These are phyloP conservation scores for honey bee (Apis mellifera) DNA, from an alignment of 1,140 invertebrate genomes.

Conservation along the genomic window DNA sequence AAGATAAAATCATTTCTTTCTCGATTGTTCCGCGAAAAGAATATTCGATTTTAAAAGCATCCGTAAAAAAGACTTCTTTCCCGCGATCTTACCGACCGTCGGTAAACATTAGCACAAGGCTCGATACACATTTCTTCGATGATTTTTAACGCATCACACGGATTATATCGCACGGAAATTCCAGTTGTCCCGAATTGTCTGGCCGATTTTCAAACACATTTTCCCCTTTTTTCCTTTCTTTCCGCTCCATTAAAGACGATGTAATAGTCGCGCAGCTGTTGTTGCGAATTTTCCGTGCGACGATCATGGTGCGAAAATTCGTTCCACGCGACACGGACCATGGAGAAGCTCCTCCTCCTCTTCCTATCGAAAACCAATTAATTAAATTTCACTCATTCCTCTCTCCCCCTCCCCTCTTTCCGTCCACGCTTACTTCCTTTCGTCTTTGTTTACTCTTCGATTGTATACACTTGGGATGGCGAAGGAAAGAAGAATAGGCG, in stretches of 20 bases:
- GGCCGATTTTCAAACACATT: constrained; percentile 7
- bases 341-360: not conserved
- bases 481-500: no score
- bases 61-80: constrained; percentile 31
- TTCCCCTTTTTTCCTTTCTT: constrained; percentile 16
- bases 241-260: constrained; percentile 51
- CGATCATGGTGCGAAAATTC: not conserved
- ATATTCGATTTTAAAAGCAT: constrained; percentile 52
- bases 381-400: constrained; percentile 21
- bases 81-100: constrained; percentile 34
- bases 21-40: not conserved
- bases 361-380: constrained; percentile 47
- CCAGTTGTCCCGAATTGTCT: constrained; percentile 29
- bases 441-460: no score
- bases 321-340: not conserved
- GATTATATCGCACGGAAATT: constrained; percentile 48
- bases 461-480: no score
- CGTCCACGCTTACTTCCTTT: no score
- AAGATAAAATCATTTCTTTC: no score
- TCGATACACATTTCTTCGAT: constrained; percentile 46
- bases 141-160: constrained; percentile 62
- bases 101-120: constrained; percentile 41
- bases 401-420: not conserved
- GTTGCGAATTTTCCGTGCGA: constrained; percentile 12
- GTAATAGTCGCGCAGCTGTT: constrained; percentile 29